These are phyloP conservation scores for Silurus glanis DNA, from an alignment of 2,113 vertebrate species.

Conservation along the genomic window DNA sequence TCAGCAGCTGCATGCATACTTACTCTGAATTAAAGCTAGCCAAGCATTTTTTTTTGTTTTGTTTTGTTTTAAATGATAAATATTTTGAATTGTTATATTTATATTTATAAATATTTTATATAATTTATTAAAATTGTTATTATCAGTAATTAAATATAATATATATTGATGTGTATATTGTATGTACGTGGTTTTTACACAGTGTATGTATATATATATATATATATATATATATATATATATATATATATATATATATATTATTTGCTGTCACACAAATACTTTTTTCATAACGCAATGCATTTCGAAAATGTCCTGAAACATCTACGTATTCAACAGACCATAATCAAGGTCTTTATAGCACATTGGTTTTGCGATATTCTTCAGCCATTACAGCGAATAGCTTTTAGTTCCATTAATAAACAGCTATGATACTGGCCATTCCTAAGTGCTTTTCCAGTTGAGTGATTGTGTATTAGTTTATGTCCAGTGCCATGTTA, in stretches of 20 bases:
- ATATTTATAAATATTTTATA: background rate
- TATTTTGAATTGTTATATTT: background rate
- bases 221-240: background rate
- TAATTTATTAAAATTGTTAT: too few species aligned
- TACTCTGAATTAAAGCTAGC: background rate
- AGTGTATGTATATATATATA: background rate
- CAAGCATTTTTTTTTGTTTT: background rate
- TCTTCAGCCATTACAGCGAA: background rate
- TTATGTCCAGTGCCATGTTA: background rate
- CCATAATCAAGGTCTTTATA: background rate
- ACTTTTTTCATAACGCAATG: background rate
- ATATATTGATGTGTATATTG: too few species aligned
- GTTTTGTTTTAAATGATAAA: background rate
- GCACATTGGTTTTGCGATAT: background rate
- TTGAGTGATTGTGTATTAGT: background rate
- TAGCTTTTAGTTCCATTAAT: constrained; percentile 9
- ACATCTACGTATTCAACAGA: background rate
- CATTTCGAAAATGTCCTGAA: background rate
- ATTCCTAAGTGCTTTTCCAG: background rate
- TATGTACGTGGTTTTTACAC: too few species aligned
- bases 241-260: background rate
- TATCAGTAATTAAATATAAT: too few species aligned
- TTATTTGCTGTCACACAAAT: background rate
- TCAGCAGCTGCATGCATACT: background rate
- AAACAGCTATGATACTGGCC: background rate